Percentiles rank a stretch among this genome's conserved stretches.
phyloP scores from a whole-genome alignment of 2,888 invertebrate genomes.

The Parnassius orleans region DNA sequence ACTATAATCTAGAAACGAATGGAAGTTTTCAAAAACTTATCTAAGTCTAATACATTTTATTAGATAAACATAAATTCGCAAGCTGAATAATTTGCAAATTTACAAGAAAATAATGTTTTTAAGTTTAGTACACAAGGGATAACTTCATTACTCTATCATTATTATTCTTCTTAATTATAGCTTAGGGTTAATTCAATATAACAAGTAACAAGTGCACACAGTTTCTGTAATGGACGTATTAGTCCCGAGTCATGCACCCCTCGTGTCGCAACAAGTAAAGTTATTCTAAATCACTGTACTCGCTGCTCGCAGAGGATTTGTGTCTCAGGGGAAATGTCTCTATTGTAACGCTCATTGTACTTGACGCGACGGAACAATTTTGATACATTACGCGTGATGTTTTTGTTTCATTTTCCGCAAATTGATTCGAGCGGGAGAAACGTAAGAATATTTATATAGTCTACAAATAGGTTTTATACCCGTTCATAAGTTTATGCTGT shows the following conservation, averaged over 20 bases:
- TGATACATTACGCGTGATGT: slow-evolving; percentile 43
- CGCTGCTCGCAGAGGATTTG: slow-evolving; percentile 58
- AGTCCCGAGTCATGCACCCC: slow-evolving; percentile 54
- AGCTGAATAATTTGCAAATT: no score
- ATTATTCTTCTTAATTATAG: neutral
- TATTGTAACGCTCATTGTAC: slow-evolving; percentile 47
- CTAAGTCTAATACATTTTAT: no score
- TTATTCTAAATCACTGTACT: slow-evolving; percentile 72
- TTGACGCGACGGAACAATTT: slow-evolving; percentile 40
- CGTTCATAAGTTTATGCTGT: neutral
- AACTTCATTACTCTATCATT: neutral
- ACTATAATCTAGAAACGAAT: no score
- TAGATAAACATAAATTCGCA: no score
- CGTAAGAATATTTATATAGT: neutral
- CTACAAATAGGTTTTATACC: neutral
- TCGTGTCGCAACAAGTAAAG: slow-evolving; percentile 66
- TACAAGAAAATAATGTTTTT: no score
- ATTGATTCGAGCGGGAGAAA: neutral
- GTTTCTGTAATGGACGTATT: slow-evolving; percentile 60
- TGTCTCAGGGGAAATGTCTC: slow-evolving; percentile 61
- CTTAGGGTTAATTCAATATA: slow-evolving; percentile 1
- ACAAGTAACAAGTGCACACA: slow-evolving; percentile 45
- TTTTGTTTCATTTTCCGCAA: neutral
- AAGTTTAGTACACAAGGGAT: no score
- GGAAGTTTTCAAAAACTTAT: no score